Evolutionary conservation across 2,113 vertebrate genomes (phyloP).

Genomic region (Oxyruncus cristatus): DNA sequence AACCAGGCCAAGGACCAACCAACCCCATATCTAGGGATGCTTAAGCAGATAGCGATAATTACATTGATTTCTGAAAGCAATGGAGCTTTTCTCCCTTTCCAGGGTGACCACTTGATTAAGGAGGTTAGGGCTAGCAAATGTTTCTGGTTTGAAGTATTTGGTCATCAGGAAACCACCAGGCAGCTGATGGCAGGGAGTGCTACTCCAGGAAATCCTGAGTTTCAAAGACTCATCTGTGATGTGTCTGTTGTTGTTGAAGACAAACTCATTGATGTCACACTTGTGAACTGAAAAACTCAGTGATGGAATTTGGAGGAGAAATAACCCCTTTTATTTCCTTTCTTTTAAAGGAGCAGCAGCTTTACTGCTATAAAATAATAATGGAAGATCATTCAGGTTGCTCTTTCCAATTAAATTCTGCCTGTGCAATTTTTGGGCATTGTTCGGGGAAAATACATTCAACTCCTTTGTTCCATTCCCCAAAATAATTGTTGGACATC

Average conservation of each 20-base stretch:
- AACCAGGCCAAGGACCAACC: background rate
- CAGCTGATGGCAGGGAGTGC: background rate
- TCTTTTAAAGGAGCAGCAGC: background rate
- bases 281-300: background rate
- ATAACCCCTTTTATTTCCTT: background rate
- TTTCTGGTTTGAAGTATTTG: background rate
- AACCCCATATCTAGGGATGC: rapidly evolving
- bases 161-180: background rate
- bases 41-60: rapidly evolving
- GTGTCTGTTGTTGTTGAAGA: background rate
- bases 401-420: background rate
- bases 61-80: background rate
- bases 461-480: background rate
- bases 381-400: background rate
- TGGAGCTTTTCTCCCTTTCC: background rate
- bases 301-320: background rate
- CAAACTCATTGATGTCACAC: background rate
- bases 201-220: background rate
- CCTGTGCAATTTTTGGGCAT: background rate
- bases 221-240: background rate
- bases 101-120: background rate
- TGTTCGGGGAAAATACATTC: background rate
- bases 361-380: background rate
- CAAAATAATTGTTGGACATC: rapidly evolving
- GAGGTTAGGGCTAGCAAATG: background rate